Percentiles rank a stretch among this genome's conserved stretches.
Conservation (phyloP, 2,797 vertebrate genomes). For the Mus caroli region DNA sequence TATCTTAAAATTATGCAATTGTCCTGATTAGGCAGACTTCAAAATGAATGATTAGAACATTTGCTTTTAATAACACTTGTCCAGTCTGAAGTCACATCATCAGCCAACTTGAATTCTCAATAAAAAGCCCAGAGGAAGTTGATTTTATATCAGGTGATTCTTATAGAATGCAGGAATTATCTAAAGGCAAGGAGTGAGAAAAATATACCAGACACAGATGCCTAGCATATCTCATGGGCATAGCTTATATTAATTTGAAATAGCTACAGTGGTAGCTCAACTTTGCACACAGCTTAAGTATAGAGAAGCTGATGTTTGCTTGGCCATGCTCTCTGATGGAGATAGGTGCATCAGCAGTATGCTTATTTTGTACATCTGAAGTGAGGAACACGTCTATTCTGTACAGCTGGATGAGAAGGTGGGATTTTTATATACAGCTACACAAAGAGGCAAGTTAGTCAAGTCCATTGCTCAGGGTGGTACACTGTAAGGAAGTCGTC, state of each 20-base stretch:
- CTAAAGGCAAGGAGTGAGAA: not conserved
- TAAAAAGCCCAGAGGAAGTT: conserved; percentile 37
- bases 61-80: conserved; percentile 63
- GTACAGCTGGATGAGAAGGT: not conserved
- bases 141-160: conserved; percentile 25
- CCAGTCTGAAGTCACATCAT: conserved; percentile 38
- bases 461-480: no score
- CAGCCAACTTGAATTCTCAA: conserved; percentile 53
- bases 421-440: not conserved
- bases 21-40: conserved; percentile 69
- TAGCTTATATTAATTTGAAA: not conserved
- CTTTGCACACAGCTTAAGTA: not conserved
- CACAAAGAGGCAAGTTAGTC: not conserved
- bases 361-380: not conserved
- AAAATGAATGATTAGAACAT: conserved; percentile 74
- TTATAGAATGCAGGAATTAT: conserved; percentile 1
- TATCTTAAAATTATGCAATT: conserved; percentile 70
- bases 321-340: not conserved
- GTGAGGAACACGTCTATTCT: not conserved
- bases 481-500: no score
- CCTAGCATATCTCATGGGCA: not conserved
- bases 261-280: not conserved
- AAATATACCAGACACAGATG: not conserved
- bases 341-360: not conserved
- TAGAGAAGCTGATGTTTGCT: not conserved